These are phyloP conservation scores for Temnothorax longispinosus DNA, from an alignment of 1,140 invertebrate species.

Conservation along the genomic window DNA sequence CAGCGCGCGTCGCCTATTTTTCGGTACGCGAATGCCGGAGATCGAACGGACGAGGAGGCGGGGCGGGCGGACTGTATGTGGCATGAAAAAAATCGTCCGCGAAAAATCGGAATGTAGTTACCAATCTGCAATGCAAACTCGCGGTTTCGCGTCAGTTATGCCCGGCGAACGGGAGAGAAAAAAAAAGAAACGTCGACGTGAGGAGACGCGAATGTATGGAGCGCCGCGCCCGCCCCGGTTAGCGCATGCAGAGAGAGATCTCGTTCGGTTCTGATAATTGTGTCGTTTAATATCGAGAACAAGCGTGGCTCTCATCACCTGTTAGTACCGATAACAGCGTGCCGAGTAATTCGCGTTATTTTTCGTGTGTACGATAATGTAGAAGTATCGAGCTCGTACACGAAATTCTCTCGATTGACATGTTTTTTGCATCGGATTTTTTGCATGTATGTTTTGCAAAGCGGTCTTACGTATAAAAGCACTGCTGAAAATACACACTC, in stretches of 20 bases:
- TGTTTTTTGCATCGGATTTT: constrained; percentile 19
- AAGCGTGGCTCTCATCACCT: background rate
- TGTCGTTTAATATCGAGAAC: constrained; percentile 21
- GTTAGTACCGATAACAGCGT: background rate
- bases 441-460: background rate
- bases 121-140: constrained; percentile 77
- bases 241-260: constrained; percentile 2
- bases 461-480: background rate
- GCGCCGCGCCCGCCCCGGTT: background rate
- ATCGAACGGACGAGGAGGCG: background rate
- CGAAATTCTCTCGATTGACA: background rate
- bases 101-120: constrained; percentile 76
- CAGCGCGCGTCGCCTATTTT: constrained; percentile 50
- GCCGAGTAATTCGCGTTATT: background rate
- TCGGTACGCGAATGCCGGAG: constrained; percentile 5
- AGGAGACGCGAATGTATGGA: background rate
- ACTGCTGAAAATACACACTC: background rate
- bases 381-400: background rate
- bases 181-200: constrained; percentile 3
- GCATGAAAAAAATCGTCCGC: constrained; percentile 70
- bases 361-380: background rate
- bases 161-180: constrained; percentile 37
- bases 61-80: constrained; percentile 17
- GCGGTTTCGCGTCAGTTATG: constrained; percentile 70
- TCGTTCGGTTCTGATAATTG: constrained; percentile 46